phyloP scores from a whole-genome alignment of 2,888 invertebrate species.

The Tenthredo notha region DNA sequence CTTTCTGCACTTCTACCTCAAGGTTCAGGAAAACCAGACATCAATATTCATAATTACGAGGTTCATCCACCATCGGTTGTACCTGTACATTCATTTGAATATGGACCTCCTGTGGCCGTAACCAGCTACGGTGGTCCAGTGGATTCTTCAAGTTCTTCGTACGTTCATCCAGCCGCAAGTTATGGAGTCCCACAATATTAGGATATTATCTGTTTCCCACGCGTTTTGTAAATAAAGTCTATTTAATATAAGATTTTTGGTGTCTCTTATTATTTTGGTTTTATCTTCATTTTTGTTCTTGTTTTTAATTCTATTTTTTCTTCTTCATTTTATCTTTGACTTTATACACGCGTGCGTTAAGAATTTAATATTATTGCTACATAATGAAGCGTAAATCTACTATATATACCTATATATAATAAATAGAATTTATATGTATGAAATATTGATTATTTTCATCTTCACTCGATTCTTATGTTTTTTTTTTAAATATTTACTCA shows the following conservation, averaged over 20 bases:
- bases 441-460: background rate
- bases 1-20: constrained; percentile 36
- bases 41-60: constrained; percentile 52
- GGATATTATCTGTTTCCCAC: background rate
- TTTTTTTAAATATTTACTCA: background rate
- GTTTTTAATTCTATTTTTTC: background rate
- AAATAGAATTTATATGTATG: background rate
- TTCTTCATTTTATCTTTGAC: background rate
- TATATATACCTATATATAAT: background rate
- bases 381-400: background rate
- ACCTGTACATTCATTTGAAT: too few species aligned
- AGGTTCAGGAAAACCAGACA: background rate
- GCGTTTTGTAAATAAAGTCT: constrained; percentile 50
- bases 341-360: background rate
- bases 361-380: background rate
- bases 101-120: background rate
- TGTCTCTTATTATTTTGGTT: background rate
- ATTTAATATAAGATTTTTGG: constrained; percentile 39
- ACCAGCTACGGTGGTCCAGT: constrained; percentile 59
- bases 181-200: constrained; percentile 56
- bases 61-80: background rate
- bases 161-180: constrained; percentile 54
- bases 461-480: background rate
- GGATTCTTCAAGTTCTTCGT: constrained; percentile 52
- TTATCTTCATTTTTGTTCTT: background rate